Conservation (phyloP, 2,888 invertebrate species). For the Priocnemis perturbator region DNA sequence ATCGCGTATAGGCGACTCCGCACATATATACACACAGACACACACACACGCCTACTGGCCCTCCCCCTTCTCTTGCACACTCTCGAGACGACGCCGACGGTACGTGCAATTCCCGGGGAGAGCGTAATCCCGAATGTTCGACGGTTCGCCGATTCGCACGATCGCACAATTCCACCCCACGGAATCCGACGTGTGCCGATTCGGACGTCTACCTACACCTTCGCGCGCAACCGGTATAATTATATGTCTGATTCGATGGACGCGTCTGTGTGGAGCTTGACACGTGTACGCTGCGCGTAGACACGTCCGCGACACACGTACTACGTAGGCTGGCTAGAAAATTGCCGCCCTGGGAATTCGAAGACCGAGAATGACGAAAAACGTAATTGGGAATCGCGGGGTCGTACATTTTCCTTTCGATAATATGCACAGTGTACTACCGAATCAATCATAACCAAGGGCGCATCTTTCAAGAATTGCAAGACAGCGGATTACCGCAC, state of each 20-base stretch:
- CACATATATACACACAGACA: no score
- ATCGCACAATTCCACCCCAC: constrained; percentile 50
- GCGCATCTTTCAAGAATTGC: no score
- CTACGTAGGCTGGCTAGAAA: no score
- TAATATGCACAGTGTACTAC: no score
- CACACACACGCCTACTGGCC: not conserved
- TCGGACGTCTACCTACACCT: constrained; percentile 4
- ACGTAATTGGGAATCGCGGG: no score
- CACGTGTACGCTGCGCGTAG: not conserved
- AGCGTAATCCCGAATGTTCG: constrained; percentile 50
- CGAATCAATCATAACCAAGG: no score
- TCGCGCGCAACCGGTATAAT: not conserved
- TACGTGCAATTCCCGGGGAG: constrained; percentile 49
- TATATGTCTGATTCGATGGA: constrained; percentile 4
- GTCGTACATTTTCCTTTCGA: no score
- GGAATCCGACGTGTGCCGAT: constrained; percentile 30
- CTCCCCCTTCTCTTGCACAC: constrained; percentile 7
- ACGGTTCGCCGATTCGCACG: constrained; percentile 52
- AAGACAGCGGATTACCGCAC: no score
- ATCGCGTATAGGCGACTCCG: constrained; percentile 18
- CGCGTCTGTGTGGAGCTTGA: constrained; percentile 6
- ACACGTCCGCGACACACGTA: no score
- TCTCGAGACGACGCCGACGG: constrained; percentile 22
- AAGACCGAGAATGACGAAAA: no score
- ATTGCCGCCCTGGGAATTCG: no score